These are phyloP conservation scores for Halcyon senegalensis DNA, from an alignment of 2,113 vertebrate species.

Conservation along the genomic window DNA sequence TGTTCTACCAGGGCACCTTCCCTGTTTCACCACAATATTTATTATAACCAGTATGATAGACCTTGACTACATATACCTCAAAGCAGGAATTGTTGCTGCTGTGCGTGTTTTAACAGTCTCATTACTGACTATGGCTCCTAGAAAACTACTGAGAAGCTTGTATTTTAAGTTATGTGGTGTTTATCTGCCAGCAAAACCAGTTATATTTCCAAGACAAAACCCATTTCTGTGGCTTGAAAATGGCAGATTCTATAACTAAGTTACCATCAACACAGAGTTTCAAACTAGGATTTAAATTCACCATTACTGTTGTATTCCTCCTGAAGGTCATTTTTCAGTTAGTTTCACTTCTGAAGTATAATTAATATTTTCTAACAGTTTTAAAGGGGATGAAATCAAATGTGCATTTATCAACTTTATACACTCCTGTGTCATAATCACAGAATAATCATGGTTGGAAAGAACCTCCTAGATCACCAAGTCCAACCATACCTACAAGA, in stretches of 20 bases:
- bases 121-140: background rate
- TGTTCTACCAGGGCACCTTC: background rate
- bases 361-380: constrained; percentile 27
- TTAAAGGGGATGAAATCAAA: constrained; percentile 44
- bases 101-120: background rate
- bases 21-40: background rate
- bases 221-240: constrained; percentile 19
- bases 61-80: background rate
- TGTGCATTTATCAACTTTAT: background rate
- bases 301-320: constrained; percentile 8
- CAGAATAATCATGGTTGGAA: too few relatives aligned
- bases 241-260: background rate
- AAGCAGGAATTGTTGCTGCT: background rate
- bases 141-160: background rate
- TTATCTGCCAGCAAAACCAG: background rate
- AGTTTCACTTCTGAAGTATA: background rate
- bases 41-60: background rate
- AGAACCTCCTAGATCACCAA: too few relatives aligned
- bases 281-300: constrained; percentile 25
- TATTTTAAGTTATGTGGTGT: background rate
- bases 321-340: constrained; percentile 13
- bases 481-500: too few relatives aligned
- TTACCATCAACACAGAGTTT: background rate
- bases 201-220: background rate
- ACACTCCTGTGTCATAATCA: background rate